Percentiles rank a stretch among this genome's conserved stretches.
These are phyloP conservation scores for Willowsia nigromaculata DNA, from an alignment of 2,888 invertebrate genomes.

Conservation along the genomic window DNA sequence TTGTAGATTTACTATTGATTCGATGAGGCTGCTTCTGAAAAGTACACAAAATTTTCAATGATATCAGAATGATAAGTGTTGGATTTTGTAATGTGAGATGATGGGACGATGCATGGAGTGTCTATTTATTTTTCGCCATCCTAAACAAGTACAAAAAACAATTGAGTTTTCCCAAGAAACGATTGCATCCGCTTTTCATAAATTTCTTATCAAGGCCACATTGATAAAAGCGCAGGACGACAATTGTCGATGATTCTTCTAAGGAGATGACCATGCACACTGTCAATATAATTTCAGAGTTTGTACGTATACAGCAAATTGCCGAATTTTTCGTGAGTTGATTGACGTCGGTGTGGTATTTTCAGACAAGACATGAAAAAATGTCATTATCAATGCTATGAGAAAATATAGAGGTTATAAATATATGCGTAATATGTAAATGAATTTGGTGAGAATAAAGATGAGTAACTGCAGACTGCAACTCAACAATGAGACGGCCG, in stretches of 20 bases:
- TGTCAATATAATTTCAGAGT: neutral
- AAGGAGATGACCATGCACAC: neutral
- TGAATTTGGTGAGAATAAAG: too few species aligned
- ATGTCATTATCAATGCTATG: too few species aligned
- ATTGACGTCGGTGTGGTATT: too few species aligned
- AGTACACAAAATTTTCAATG: neutral
- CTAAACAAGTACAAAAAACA: neutral
- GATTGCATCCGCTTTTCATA: neutral
- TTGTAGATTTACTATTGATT: constrained; percentile 44
- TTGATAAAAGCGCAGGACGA: neutral
- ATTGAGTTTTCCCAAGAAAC: constrained; percentile 14
- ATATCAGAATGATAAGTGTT: constrained; percentile 5
- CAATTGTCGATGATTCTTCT: neutral
- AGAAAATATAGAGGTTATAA: too few species aligned
- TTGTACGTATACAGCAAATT: neutral
- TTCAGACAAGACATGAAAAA: neutral
- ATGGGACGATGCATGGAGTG: constrained; percentile 33
- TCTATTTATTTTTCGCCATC: constrained; percentile 11
- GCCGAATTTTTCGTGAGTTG: too few species aligned
- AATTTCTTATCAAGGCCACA: neutral
- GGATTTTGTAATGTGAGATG: constrained; percentile 39
- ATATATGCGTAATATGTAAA: too few species aligned
- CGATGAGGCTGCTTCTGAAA: neutral
- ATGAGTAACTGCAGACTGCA: too few species aligned
- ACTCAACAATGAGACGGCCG: too few species aligned